A percentile compares a stretch with the other conserved stretches of the same genome.
Evolutionary conservation across 2,888 invertebrate species (phyloP).

Genomic region (Azorinus chamasolen): DNA sequence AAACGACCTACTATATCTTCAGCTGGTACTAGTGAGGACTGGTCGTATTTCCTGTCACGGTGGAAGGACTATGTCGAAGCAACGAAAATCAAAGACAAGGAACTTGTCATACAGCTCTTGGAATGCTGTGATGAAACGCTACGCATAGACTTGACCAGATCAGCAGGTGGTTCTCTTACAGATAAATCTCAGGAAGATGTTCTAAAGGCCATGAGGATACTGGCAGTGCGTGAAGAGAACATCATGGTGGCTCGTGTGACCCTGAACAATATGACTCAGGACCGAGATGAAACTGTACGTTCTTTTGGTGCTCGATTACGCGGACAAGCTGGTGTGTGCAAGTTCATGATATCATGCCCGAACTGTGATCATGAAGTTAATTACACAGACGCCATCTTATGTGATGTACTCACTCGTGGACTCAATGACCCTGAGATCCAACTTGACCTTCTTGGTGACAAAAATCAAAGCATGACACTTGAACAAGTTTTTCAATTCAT

Average conservation of each 20-base stretch:
- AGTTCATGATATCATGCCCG: constrained; percentile 55
- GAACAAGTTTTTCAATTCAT: constrained; percentile 61
- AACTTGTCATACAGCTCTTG: constrained; percentile 57
- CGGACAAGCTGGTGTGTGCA: constrained; percentile 68
- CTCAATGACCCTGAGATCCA: constrained; percentile 46
- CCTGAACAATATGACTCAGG: constrained; percentile 57
- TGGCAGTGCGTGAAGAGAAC: constrained; percentile 25
- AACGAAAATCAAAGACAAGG: constrained; percentile 56
- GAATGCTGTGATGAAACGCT: constrained; percentile 67
- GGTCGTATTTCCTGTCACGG: constrained; percentile 50
- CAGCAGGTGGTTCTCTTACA: constrained; percentile 40
- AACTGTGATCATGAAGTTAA: constrained; percentile 38
- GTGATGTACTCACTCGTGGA: constrained; percentile 39
- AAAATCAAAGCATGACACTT: constrained; percentile 53
- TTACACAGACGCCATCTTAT: constrained; percentile 46
- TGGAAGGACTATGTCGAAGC: constrained; percentile 64
- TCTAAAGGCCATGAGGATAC: constrained; percentile 39
- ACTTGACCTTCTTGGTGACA: constrained; percentile 45
- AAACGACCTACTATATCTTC: constrained; percentile 35
- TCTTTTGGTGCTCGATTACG: constrained; percentile 57
- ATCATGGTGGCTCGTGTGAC: constrained; percentile 61
- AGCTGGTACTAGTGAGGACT: constrained; percentile 44
- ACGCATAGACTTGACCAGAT: constrained; percentile 56
- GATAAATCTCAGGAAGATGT: constrained; percentile 36
- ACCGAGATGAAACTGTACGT: constrained; percentile 63